A percentile compares a stretch with the other conserved stretches of the same genome.
These are phyloP conservation scores for Paraescarpia echinospica DNA, from an alignment of 1,140 invertebrate species.

Conservation along the genomic window DNA sequence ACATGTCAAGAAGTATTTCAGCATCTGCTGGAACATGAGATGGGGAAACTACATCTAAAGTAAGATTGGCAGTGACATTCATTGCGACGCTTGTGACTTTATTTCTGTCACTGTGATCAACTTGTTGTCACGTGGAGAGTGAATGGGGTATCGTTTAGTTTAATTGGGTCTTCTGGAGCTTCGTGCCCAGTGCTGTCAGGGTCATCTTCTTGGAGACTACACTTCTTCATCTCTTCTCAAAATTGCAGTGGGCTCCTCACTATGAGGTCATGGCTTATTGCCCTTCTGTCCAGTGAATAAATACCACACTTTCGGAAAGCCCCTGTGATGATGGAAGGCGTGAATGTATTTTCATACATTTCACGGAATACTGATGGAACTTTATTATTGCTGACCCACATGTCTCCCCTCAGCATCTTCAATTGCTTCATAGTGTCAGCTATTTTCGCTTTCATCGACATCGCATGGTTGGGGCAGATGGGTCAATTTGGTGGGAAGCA, in stretches of 20 bases:
- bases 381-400: background rate
- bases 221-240: too few relatives aligned
- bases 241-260: too few relatives aligned
- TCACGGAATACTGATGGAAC: background rate
- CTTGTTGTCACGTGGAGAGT: too few relatives aligned
- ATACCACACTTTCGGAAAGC: slow-evolving; percentile 9
- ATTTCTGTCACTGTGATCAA: too few relatives aligned
- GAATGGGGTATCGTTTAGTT: too few relatives aligned
- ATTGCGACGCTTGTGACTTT: too few relatives aligned
- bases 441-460: background rate
- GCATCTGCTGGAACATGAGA: background rate
- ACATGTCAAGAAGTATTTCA: background rate
- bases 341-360: background rate
- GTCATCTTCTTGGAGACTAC: too few relatives aligned
- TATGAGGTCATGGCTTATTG: background rate
- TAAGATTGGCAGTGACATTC: too few relatives aligned
- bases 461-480: slow-evolving; percentile 2
- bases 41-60: background rate
- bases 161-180: too few relatives aligned
- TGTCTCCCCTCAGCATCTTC: background rate
- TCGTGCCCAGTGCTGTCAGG: too few relatives aligned
- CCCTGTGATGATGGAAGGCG: background rate
- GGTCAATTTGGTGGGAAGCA: background rate
- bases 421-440: background rate
- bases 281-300: background rate